Conservation (phyloP, 2,113 vertebrate genomes). For the Haliaeetus leucogaster region DNA sequence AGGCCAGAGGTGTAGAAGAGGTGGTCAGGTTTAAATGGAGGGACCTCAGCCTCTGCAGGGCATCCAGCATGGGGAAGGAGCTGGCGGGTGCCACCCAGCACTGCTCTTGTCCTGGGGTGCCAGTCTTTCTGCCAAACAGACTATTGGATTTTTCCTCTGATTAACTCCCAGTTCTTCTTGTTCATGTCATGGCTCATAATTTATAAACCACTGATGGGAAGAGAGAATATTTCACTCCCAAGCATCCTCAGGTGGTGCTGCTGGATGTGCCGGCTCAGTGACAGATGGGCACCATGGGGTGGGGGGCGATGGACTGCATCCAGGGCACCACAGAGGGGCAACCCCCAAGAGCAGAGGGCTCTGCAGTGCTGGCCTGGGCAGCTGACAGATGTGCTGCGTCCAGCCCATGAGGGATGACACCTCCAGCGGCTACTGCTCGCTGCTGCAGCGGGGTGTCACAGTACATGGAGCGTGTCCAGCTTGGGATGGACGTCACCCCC, state of each 20-base stretch:
- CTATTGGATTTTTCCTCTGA: background rate
- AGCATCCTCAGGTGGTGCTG: background rate
- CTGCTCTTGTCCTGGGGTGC: background rate
- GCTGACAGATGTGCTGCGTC: background rate
- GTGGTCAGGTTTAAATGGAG: background rate
- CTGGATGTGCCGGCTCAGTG: background rate
- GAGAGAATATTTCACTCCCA: background rate
- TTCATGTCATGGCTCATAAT: background rate
- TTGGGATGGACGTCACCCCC: background rate
- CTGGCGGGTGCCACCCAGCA: background rate
- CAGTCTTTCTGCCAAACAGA: background rate
- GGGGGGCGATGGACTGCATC: background rate
- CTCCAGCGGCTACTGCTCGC: background rate
- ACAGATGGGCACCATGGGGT: background rate
- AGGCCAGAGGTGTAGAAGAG: background rate
- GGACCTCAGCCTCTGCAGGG: background rate
- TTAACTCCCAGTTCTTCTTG: background rate
- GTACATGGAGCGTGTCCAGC: rapidly evolving
- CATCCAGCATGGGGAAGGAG: background rate
- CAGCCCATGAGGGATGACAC: background rate
- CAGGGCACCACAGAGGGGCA: background rate
- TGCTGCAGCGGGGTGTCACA: rapidly evolving
- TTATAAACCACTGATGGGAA: background rate
- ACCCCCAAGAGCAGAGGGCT: background rate
- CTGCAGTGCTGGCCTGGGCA: rapidly evolving